Conservation (phyloP, 2,888 invertebrate species). For the Euclidia mi region DNA sequence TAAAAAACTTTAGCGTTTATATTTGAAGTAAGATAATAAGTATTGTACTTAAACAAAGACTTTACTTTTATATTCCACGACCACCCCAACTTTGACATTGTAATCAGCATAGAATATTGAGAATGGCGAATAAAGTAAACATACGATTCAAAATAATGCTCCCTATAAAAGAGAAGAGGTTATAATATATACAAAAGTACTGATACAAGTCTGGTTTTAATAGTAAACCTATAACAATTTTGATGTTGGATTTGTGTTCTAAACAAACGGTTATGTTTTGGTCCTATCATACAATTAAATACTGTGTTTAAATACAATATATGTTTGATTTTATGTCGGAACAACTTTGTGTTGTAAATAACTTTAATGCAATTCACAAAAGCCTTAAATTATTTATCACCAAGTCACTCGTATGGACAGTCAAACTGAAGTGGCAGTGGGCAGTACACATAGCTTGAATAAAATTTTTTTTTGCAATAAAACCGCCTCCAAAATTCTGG, state of each 20-base stretch:
- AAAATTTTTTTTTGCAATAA: too few relatives aligned
- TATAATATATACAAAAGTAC: neutral
- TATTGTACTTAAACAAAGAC: neutral
- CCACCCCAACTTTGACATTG: neutral
- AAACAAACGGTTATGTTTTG: neutral
- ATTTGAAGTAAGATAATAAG: too few relatives aligned
- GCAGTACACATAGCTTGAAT: too few relatives aligned
- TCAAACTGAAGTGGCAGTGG: too few relatives aligned
- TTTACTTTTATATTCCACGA: neutral
- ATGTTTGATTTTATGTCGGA: too few relatives aligned
- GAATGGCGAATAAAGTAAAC: constrained; percentile 5
- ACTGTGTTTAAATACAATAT: too few relatives aligned
- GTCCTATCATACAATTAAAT: neutral
- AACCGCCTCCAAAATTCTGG: too few relatives aligned
- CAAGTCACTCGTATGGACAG: too few relatives aligned
- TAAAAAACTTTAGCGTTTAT: too few relatives aligned
- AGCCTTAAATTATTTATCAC: too few relatives aligned
- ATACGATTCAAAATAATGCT: constrained; percentile 1
- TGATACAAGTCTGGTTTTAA: constrained; percentile 4
- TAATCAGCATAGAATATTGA: constrained; percentile 5
- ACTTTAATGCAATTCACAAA: too few relatives aligned
- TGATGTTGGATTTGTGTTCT: neutral
- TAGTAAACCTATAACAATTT: neutral
- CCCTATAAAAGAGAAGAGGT: constrained; percentile 2
- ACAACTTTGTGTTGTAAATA: too few relatives aligned